Evolutionary conservation across 2,113 vertebrate species (phyloP), one percentile per base, ranked within the genome.

Genomic region (Entomyzon cyanotis): DNA sequence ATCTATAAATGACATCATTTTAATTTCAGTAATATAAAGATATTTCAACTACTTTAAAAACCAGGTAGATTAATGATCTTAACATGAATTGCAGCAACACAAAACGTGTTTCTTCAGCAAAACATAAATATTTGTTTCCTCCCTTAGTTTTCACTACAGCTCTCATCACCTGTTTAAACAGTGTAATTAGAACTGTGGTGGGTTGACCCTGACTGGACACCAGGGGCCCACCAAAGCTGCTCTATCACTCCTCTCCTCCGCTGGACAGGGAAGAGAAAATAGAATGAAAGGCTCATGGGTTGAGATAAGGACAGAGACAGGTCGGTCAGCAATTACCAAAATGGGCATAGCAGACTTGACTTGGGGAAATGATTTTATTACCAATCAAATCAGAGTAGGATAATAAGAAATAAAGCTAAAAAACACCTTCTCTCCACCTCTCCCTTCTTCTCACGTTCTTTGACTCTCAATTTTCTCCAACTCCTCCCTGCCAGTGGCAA

Each of bases 211-310:
- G 33, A 12, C 28, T n/a, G 65, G 50, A 78, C 14, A 49, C 6
- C 56, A 64, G 27, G 13, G 9, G 30, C 50, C 42, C 49, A 44
- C 13, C 20, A 64, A 78, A 71, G 19, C 24, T 70, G 16, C 28
- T 71, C 50, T 44, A 15, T n/a, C 44, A 39, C 33, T 71, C 15
- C 42, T 5, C 28, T 60, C 39, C 14, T 76, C 55, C 69, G 47
- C 7, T 52, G 28, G 20, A 39, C 17, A 46, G 23, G n/a, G 27
- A 55, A 69, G 3, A 49, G 27, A 70, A 56, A 56, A 44, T 2
- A 78, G 13, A 30, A 71, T 8, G 11, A 52, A 46, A 71, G 23
- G 13, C 4, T 78, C 0, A 0, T 64, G 33, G 58, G 6, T 21
- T 28, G 28, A 77, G 12, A 37, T 22, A 52, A 71, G 9, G 24